phyloP scores from a whole-genome alignment of 2,113 vertebrate species.

The Equus przewalskii region DNA sequence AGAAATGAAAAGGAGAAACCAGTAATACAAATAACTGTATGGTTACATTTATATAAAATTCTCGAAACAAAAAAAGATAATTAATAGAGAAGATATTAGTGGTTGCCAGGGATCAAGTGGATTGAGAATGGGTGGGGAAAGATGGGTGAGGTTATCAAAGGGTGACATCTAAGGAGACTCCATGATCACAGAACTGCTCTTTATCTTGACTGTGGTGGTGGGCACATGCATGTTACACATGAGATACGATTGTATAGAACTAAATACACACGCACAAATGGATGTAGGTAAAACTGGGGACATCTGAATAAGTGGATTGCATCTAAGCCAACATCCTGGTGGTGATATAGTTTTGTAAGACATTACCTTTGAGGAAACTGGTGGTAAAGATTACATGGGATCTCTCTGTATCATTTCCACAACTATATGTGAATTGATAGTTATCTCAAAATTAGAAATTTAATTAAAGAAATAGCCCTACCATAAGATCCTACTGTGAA shows the following conservation, averaged over 20 bases:
- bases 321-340: background rate
- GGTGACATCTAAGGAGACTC: background rate
- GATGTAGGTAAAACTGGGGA: background rate
- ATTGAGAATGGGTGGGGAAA: background rate
- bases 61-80: background rate
- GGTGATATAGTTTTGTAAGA: background rate
- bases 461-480: background rate
- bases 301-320: background rate
- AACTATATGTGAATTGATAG: background rate
- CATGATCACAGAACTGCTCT: no score
- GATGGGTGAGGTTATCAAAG: no score
- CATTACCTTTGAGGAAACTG: background rate
- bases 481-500: background rate
- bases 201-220: background rate
- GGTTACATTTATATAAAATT: background rate
- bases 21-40: background rate
- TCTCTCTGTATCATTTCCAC: background rate
- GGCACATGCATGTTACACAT: background rate
- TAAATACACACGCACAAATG: background rate
- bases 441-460: background rate
- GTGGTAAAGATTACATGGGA: background rate
- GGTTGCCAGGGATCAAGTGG: no score
- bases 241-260: no score
- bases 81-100: background rate
- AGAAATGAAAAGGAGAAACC: background rate